Percentiles rank a stretch among this genome's conserved stretches.
Evolutionary conservation across 1,140 invertebrate species (phyloP).

Genomic region (Procambarus clarkii): DNA sequence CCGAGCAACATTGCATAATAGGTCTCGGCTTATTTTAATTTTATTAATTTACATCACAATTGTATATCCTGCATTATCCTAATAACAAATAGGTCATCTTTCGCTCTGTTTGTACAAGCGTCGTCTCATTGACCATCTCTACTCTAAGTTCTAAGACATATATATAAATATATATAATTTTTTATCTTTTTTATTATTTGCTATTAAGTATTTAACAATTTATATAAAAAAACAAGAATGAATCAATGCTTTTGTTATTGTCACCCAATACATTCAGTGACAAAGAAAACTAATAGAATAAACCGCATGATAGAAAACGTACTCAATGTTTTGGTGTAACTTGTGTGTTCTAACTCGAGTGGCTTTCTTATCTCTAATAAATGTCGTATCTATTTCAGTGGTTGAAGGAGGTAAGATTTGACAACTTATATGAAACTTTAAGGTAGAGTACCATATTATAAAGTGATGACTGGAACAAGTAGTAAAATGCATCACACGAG

Average conservation of each 20-base stretch:
- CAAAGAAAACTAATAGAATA: constrained; percentile 21
- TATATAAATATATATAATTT: too few relatives aligned
- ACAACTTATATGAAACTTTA: constrained; percentile 48
- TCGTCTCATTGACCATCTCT: too few relatives aligned
- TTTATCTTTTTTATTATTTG: too few relatives aligned
- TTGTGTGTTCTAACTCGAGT: not conserved
- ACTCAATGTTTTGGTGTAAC: constrained; percentile 14
- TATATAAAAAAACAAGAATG: too few relatives aligned
- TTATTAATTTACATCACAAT: too few relatives aligned
- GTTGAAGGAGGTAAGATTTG: constrained; percentile 68
- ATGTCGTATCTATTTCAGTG: constrained; percentile 63
- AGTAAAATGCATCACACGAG: not conserved
- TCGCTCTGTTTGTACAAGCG: too few relatives aligned
- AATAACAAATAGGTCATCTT: too few relatives aligned
- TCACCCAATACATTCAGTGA: not conserved
- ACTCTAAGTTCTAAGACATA: too few relatives aligned
- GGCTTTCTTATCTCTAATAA: constrained; percentile 28
- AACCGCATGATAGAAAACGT: constrained; percentile 58
- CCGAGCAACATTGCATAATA: too few relatives aligned
- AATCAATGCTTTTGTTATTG: not conserved
- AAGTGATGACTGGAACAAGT: constrained; percentile 25
- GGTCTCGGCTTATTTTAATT: too few relatives aligned
- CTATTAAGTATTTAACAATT: too few relatives aligned
- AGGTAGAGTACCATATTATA: constrained; percentile 59
- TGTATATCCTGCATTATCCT: too few relatives aligned